Percentiles rank a stretch among this genome's conserved stretches.
These are phyloP conservation scores for Dasyprocta punctata DNA, from an alignment of 2,113 vertebrate genomes.

Conservation along the genomic window DNA sequence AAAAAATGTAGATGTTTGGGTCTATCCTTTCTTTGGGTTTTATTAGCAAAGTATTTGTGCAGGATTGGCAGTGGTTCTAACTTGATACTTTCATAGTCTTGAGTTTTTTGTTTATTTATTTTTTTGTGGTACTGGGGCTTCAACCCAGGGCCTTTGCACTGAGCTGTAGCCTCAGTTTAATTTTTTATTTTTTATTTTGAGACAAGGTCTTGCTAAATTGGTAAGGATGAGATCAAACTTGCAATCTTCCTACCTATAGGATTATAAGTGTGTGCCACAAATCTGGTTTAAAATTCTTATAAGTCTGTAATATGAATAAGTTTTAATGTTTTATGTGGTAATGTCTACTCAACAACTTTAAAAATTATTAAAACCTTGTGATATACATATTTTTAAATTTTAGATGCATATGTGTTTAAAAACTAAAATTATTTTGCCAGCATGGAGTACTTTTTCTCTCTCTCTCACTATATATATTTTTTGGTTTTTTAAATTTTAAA, in stretches of 20 bases:
- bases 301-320: neutral
- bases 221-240: neutral
- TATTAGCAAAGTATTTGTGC: neutral
- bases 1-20: neutral
- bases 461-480: no score
- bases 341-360: neutral
- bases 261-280: neutral
- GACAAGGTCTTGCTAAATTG: neutral
- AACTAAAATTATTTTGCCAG: neutral
- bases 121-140: neutral
- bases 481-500: no score
- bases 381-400: neutral
- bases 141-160: neutral
- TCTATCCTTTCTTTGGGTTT: neutral
- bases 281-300: neutral
- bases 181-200: neutral
- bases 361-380: slow-evolving; percentile 1
- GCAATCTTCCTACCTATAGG: neutral
- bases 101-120: neutral
- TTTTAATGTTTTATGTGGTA: neutral
- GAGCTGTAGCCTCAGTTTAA: neutral
- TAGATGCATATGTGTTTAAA: neutral
- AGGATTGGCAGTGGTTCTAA: neutral
- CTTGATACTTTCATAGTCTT: neutral
- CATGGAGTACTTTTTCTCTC: neutral